Evolutionary conservation across 2,888 invertebrate species (phyloP), one percentile per base, ranked within the genome.

Genomic region (Germaria angustata): DNA sequence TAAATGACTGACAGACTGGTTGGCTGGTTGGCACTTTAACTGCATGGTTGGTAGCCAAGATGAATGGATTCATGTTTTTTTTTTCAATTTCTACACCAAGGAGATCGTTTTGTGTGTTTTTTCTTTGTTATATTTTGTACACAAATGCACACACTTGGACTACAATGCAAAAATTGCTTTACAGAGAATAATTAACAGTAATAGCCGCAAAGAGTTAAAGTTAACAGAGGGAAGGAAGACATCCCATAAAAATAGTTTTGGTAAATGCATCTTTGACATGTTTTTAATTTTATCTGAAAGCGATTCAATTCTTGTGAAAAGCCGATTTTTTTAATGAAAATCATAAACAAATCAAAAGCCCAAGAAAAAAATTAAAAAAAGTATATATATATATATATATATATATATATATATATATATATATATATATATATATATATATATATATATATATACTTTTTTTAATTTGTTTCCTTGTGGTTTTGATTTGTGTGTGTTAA

Each of bases 81-180:
- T 46, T 32, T 32, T 34, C 36, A 57, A 39, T 59, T 41, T 57
- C 28, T 44, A 34, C 73, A 57, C 73, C 20, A 73, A 77, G 73
- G 81, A 71, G 79, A 57, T 51, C 36, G 46, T 69, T 75, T 66
- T 59, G 51, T 68, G 39, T 13, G 51, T 34, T 53, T 17, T 59
- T 57, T 71, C 15, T 34, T 66, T 39, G n/a, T n/a, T n/a, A n/a
- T n/a, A n/a, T n/a, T 57, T 44, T 61, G 5, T 46, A 53, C 39
- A 75, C 59, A 75, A 71, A 75, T 36, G 28, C 53, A 68, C 46
- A 78, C 63, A 81, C 63, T 79, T 82, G 63, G 79, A 75, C 65
- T 53, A 82, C 69, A 75, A 82, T 79, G 51, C 66, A 82, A 82
- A 82, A 82, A 82, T 82, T 79, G 79, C 82, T 82, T 82, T 82